These are phyloP conservation scores for Cyclura pinguis DNA, from an alignment of 2,797 vertebrate genomes.

Conservation along the genomic window DNA sequence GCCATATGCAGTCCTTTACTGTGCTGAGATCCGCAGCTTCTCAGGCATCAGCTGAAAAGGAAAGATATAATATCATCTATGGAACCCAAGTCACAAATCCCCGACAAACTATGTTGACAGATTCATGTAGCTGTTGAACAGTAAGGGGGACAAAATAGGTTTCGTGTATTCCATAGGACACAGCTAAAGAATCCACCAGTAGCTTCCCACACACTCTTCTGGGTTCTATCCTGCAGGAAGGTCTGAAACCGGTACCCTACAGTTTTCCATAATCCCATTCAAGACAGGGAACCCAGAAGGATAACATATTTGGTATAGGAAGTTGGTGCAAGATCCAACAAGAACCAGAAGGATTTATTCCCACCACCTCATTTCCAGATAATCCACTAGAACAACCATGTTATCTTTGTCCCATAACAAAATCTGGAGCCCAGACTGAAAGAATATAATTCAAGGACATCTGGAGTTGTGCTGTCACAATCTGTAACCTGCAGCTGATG, in stretches of 20 bases:
- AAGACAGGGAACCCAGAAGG: no score
- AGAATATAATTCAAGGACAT: neutral
- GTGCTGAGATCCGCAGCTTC: neutral
- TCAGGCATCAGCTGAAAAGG: neutral
- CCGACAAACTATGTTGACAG: neutral
- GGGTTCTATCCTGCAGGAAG: neutral
- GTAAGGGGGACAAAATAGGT: neutral
- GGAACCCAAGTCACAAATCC: neutral
- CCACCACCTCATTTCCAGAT: neutral
- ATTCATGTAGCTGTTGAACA: neutral
- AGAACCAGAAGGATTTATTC: neutral
- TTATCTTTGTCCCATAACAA: neutral
- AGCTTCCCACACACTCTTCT: neutral
- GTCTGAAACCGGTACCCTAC: no score
- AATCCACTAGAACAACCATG: neutral
- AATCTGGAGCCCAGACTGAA: neutral
- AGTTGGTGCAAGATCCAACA: neutral
- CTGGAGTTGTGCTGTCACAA: neutral
- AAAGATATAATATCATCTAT: neutral
- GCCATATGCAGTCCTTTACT: neutral
- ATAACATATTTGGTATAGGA: neutral
- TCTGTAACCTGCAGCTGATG: no score
- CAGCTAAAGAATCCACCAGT: neutral
- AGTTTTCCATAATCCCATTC: no score
- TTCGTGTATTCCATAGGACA: neutral